Base-by-base conservation (phyloP, 1,140 invertebrate species). In the Papilio polyxenes region DNA sequence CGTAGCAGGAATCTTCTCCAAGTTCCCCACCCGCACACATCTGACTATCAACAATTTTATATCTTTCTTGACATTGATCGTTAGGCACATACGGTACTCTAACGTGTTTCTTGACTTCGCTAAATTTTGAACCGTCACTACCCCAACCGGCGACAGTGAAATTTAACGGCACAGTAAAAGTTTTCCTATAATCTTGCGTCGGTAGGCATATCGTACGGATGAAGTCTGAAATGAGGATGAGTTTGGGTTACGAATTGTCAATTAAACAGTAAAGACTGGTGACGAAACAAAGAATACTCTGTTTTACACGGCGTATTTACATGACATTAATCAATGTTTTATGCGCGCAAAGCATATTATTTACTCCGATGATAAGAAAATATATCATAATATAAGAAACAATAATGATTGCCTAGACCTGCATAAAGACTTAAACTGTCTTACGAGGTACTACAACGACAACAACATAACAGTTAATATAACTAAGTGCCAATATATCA, bases 41-140 rank as follows among this genome's bases (percentile, higher is more conserved):
- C 2, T 88, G 81, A 23, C 84, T 80, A 10, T 85, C 37, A 1
- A 86, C 80, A 17, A 88, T 20, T 10, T 81, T 40, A 59, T 15
- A 40, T 7, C 20, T 95, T 83, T 0, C 84, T 78, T 11, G 88
- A 84, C 56, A 97, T 83, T 80, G 94, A 90, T 17, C 96, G 83
- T 9, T 78, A 0, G 80, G 20, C 75, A 86, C 85, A 10, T 84
- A 83, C 9, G 88, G 88, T n/a, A 90, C 69, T 3, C 40, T 65
- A 7, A 88, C 82, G 74, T 84, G 82, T 75, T 89, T 90, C 79
- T 89, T 89, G 1, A 84, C 81, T 13, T 82, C 17, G n/a, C 86
- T 88, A 81, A 56, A n/a, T 37, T 78, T n/a, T 23, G n/a, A 0
- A 0, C 37, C 59, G 62, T 81, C 80, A n/a, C 76, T 76, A 15